Evolutionary conservation across 2,888 invertebrate genomes (phyloP), one percentile per base, ranked within the genome.

Genomic region (Microctonus brassicae): DNA sequence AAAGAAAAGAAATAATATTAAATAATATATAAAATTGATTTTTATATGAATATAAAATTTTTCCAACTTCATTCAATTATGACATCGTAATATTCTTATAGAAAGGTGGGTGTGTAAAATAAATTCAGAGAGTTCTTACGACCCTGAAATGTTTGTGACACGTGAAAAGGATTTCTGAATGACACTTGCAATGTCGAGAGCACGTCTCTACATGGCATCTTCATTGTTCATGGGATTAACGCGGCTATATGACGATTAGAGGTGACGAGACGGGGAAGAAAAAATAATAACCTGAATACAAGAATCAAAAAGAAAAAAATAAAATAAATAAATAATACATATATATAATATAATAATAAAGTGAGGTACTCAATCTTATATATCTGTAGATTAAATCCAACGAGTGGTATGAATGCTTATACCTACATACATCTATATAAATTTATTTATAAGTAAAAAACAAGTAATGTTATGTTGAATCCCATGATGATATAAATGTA

Each of bases 141-240:
- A 57, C 73, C 64, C 64, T 72, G 72, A 69, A 69, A 72, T 77
- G 60, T 69, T 63, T 60, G 69, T 47, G 47, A 47, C 47, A 47
- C 58, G 67, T 76, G 78, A 78, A 78, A 47, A 77, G 77, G 76
- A 75, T 74, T 71, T 60, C n/a, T 74, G 74, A 77, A 76, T 74
- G 70, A 72, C 78, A 79, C 47, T 47, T 17, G 47, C 47, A 17
- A 47, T 47, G 78, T 81, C 77, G 77, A 77, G 76, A 69, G 74
- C 70, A 67, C 68, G 74, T 71, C 73, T 73, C 73, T 75, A 76
- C 73, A 47, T 74, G 71, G 76, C 78, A 81, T 82, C 77, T 77
- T 80, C 78, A 83, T 82, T 83, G 82, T 84, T 78, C 81, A 64
- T 72, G 17, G 82, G 82, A 83, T 84, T 84, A 84, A 82, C n/a